phyloP scores from a whole-genome alignment of 2,797 vertebrate genomes.

The Triplophysa bombifrons region DNA sequence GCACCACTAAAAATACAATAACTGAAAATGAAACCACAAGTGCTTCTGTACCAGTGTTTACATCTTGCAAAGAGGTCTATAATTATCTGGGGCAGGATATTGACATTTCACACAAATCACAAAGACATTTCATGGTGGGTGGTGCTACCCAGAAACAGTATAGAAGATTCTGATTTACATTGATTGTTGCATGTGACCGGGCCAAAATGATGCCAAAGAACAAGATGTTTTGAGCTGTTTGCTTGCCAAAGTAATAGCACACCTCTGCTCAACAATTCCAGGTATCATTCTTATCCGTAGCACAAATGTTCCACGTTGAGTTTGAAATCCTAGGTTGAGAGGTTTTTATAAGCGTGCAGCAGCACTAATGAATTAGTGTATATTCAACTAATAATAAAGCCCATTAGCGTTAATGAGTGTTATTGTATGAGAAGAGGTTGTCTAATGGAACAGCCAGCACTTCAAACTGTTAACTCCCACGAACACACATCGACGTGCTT shows the following conservation, averaged over 20 bases:
- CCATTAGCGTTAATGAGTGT: constrained; percentile 47
- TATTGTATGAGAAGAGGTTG: constrained; percentile 19
- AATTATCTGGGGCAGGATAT: too few relatives aligned
- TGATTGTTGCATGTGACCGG: too few relatives aligned
- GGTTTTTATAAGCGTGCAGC: neutral
- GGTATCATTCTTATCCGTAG: neutral
- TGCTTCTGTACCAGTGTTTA: too few relatives aligned
- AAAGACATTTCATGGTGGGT: too few relatives aligned
- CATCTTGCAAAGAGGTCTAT: too few relatives aligned
- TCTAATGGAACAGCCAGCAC: constrained; percentile 49
- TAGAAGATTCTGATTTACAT: too few relatives aligned
- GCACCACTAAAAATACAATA: too few relatives aligned
- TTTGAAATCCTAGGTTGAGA: neutral
- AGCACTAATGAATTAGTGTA: constrained; percentile 7
- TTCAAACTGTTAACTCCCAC: constrained; percentile 67
- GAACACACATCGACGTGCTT: constrained; percentile 52
- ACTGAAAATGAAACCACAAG: too few relatives aligned
- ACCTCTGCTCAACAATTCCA: neutral
- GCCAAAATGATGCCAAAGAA: too few relatives aligned
- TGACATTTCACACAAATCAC: too few relatives aligned
- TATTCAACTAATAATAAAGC: constrained; percentile 18
- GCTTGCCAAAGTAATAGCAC: neutral
- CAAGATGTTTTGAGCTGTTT: neutral
- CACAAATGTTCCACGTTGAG: neutral
- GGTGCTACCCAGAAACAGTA: too few relatives aligned